A percentile compares a stretch with the other conserved stretches of the same genome.
Conservation (phyloP, 2,797 vertebrate genomes). For the Leptoclinus maculatus region DNA sequence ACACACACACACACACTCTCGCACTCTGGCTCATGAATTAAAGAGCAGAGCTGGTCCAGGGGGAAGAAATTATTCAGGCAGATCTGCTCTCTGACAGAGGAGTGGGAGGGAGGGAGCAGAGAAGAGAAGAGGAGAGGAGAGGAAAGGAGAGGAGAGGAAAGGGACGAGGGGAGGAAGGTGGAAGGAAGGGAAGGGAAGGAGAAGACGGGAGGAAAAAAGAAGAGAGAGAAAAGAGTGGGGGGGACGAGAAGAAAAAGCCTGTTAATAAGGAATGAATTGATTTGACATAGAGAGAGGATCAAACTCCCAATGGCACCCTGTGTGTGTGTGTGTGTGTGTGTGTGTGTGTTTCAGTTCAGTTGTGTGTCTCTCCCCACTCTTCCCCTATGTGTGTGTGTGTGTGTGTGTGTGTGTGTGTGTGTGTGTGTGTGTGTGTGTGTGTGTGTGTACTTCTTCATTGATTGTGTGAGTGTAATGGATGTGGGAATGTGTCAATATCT, state of each 20-base stretch:
- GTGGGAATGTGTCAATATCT: slow-evolving; percentile 44
- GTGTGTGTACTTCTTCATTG: slow-evolving; percentile 37
- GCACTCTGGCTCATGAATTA: slow-evolving; percentile 80
- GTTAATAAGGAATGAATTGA: slow-evolving; percentile 76
- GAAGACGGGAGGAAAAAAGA: background rate
- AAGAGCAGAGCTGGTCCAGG: slow-evolving; percentile 81
- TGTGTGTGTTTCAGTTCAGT: background rate
- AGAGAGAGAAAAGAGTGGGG: slow-evolving; percentile 10
- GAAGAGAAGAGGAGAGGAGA: slow-evolving; percentile 1
- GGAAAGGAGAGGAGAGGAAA: background rate
- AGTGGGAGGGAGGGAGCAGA: slow-evolving; percentile 62
- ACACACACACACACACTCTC: slow-evolving; percentile 24
- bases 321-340: slow-evolving; percentile 33
- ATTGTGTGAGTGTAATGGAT: slow-evolving; percentile 46
- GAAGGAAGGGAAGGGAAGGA: background rate
- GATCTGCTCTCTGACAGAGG: slow-evolving; percentile 80
- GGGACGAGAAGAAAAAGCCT: slow-evolving; percentile 56
- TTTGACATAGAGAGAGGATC: slow-evolving; percentile 72
- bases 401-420: slow-evolving; percentile 25
- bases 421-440: slow-evolving; percentile 18
- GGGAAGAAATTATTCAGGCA: slow-evolving; percentile 83
- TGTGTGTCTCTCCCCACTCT: background rate
- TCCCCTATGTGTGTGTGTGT: slow-evolving; percentile 12
- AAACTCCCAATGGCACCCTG: slow-evolving; percentile 49
- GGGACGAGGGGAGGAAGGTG: slow-evolving; percentile 1